phyloP scores from a whole-genome alignment of 2,888 invertebrate species.

The Leucophora obtusa region DNA sequence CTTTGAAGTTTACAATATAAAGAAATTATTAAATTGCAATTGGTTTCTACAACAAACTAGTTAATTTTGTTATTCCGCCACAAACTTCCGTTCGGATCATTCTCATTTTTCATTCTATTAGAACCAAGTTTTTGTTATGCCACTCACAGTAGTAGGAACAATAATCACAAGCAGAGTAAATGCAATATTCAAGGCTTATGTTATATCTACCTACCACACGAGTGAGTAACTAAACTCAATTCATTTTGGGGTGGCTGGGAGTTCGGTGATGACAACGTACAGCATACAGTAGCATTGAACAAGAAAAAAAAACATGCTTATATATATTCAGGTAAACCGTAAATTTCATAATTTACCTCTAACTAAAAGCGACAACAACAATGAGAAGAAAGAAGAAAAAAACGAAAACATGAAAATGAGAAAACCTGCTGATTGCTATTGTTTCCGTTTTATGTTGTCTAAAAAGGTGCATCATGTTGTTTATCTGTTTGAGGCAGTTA shows the following conservation, averaged over 20 bases:
- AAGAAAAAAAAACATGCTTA: neutral
- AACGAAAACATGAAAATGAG: slow-evolving; percentile 15
- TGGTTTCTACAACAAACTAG: too few species aligned
- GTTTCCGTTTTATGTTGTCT: slow-evolving; percentile 42
- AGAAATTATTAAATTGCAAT: too few species aligned
- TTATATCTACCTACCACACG: slow-evolving; percentile 22
- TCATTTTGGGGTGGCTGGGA: neutral
- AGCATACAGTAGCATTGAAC: slow-evolving; percentile 46
- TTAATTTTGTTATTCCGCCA: too few species aligned
- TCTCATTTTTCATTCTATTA: neutral
- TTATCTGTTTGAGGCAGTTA: slow-evolving; percentile 61
- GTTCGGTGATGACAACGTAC: neutral
- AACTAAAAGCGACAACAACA: slow-evolving; percentile 16
- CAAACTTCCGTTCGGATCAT: neutral
- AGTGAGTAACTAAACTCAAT: slow-evolving; percentile 14
- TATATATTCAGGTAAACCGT: slow-evolving; percentile 26
- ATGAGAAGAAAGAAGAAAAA: neutral
- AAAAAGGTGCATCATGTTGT: slow-evolving; percentile 46
- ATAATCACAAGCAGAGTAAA: slow-evolving; percentile 57
- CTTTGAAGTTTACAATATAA: too few species aligned
- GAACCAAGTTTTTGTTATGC: slow-evolving; percentile 34
- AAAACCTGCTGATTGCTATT: slow-evolving; percentile 60
- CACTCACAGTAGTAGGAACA: slow-evolving; percentile 56
- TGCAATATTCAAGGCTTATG: slow-evolving; percentile 61
- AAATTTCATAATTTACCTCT: slow-evolving; percentile 50